Evolutionary conservation across 2,113 vertebrate species (phyloP).

Genomic region (Corythaixoides concolor): DNA sequence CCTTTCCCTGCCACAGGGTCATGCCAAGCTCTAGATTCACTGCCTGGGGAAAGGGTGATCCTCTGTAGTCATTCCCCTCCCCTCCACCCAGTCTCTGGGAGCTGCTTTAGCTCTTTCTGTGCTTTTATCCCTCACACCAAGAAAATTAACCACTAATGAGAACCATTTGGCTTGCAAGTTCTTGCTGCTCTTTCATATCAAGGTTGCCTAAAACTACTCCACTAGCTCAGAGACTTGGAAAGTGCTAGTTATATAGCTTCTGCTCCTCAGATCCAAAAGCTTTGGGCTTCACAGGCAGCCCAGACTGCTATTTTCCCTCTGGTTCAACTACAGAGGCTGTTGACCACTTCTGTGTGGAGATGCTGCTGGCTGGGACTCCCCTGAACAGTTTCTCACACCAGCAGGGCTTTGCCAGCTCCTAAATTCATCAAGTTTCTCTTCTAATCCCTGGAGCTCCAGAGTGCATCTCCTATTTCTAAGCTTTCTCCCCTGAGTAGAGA

Average conservation of each 20-base stretch:
- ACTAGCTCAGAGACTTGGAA: background rate
- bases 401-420: background rate
- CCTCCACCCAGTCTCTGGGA: background rate
- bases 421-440: background rate
- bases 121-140: constrained; percentile 45
- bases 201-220: background rate
- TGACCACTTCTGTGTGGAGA: background rate
- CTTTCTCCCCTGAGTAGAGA: background rate
- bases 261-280: background rate
- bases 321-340: background rate
- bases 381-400: background rate
- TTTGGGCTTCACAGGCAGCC: background rate
- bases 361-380: background rate
- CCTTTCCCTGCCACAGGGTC: background rate
- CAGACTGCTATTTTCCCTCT: background rate
- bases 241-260: background rate
- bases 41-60: constrained; percentile 1
- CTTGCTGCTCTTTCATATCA: constrained; percentile 1
- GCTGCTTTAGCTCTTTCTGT: background rate
- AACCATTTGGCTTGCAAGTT: constrained; percentile 25
- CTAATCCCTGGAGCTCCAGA: background rate
- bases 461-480: background rate
- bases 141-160: constrained; percentile 36
- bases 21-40: background rate
- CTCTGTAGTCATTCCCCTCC: background rate